Evolutionary conservation across 1,140 invertebrate species (phyloP).

Genomic region (Zaprionus nigranus): DNA sequence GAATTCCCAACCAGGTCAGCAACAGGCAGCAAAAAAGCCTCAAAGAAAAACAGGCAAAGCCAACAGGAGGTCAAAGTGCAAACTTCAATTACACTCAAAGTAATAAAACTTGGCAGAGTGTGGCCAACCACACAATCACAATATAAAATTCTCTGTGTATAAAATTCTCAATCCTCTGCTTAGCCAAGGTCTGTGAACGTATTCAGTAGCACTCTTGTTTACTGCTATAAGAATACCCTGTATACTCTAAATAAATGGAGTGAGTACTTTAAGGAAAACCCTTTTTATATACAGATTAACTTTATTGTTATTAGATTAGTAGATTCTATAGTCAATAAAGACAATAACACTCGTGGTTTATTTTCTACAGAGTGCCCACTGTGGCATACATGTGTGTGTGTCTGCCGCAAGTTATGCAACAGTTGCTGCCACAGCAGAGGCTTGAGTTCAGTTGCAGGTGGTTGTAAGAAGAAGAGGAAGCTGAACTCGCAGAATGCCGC

Average conservation of each 20-base stretch:
- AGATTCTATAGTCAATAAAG: too few species aligned
- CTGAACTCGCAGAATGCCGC: neutral
- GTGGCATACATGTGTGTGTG: neutral
- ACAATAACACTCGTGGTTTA: too few species aligned
- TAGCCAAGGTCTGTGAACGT: too few species aligned
- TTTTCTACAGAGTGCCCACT: neutral
- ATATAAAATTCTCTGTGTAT: slow-evolving; percentile 5
- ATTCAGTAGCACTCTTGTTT: too few species aligned
- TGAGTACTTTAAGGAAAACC: too few species aligned
- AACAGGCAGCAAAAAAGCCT: slow-evolving; percentile 1
- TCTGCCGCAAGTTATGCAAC: slow-evolving; percentile 34
- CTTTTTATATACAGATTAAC: too few species aligned
- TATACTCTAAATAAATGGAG: too few species aligned
- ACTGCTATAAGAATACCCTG: too few species aligned
- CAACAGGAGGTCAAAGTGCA: slow-evolving; percentile 26
- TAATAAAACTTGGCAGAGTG: slow-evolving; percentile 23
- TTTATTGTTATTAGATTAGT: too few species aligned
- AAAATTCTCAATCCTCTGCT: too few species aligned
- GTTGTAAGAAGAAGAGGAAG: slow-evolving; percentile 31
- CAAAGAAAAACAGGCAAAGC: neutral
- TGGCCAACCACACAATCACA: slow-evolving; percentile 28
- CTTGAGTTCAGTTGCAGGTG: slow-evolving; percentile 31
- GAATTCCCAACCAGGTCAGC: neutral
- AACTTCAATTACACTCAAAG: slow-evolving; percentile 20
- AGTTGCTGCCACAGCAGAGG: slow-evolving; percentile 17